Percentiles rank a stretch among this genome's conserved stretches.
These are phyloP conservation scores for Trinectes maculatus DNA, from an alignment of 2,113 vertebrate genomes.

Conservation along the genomic window DNA sequence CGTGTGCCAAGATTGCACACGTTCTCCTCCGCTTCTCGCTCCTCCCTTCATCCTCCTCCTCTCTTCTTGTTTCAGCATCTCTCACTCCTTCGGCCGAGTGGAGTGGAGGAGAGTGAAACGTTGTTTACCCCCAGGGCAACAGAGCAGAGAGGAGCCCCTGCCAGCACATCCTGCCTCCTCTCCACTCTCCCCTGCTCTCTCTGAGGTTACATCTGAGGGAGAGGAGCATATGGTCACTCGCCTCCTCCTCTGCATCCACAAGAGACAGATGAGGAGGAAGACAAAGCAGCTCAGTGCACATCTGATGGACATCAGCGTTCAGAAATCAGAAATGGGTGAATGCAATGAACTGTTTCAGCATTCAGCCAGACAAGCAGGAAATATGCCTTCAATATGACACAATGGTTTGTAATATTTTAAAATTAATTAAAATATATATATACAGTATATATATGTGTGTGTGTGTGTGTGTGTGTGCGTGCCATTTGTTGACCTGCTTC, in stretches of 20 bases:
- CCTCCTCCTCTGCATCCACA: slow-evolving; percentile 52
- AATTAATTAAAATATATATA: too few relatives aligned
- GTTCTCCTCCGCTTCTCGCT: slow-evolving; percentile 14
- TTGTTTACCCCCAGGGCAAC: slow-evolving; percentile 27
- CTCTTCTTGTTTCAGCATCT: slow-evolving; percentile 9
- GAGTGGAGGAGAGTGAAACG: slow-evolving; percentile 36
- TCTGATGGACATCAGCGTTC: slow-evolving; percentile 27
- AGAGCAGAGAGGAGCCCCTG: slow-evolving; percentile 47
- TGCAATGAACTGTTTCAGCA: not conserved
- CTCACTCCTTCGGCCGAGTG: slow-evolving; percentile 14
- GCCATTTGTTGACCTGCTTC: too few relatives aligned
- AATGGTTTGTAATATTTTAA: too few relatives aligned
- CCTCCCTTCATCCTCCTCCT: not conserved
- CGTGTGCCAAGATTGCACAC: slow-evolving; percentile 41
- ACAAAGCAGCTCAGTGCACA: slow-evolving; percentile 11
- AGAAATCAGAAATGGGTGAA: too few relatives aligned
- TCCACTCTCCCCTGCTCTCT: slow-evolving; percentile 25
- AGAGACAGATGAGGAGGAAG: slow-evolving; percentile 31
- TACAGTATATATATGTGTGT: too few relatives aligned
- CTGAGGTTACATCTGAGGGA: slow-evolving; percentile 36
- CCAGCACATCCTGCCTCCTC: slow-evolving; percentile 44
- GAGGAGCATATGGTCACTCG: slow-evolving; percentile 49
- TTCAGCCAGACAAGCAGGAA: slow-evolving; percentile 11
- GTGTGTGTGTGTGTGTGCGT: too few relatives aligned
- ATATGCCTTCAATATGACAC: slow-evolving; percentile 1